These are phyloP conservation scores for Siniperca obscura DNA, from an alignment of 2,797 vertebrate species.

Conservation along the genomic window DNA sequence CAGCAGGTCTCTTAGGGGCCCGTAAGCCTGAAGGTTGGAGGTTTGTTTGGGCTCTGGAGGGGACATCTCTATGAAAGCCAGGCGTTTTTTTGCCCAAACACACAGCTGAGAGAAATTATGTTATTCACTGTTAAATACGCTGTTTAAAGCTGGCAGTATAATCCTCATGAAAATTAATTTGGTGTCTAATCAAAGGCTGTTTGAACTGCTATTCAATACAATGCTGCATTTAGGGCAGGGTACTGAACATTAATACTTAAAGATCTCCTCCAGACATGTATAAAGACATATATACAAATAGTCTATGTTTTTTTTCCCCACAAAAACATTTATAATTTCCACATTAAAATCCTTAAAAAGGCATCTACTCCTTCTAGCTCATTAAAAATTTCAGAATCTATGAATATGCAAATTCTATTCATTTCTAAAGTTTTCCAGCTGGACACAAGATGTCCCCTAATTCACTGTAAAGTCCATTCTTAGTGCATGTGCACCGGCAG, in stretches of 20 bases:
- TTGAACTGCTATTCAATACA: background rate
- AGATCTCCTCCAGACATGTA: too few species aligned
- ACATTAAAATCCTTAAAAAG: too few species aligned
- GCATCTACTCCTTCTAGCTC: too few species aligned
- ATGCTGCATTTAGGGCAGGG: background rate
- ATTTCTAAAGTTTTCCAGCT: too few species aligned
- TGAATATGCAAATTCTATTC: too few species aligned
- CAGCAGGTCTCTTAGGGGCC: constrained; percentile 26
- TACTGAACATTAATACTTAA: background rate
- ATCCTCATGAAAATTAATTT: background rate
- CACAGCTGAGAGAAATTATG: constrained; percentile 11
- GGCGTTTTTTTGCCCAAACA: background rate
- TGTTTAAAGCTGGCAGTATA: constrained; percentile 5
- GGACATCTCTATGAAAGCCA: constrained; percentile 9
- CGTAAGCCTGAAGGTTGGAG: constrained; percentile 12
- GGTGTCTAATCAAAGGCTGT: background rate
- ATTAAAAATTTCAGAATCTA: too few species aligned
- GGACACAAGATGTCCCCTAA: too few species aligned
- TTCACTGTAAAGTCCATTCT: too few species aligned
- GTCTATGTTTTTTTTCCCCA: too few species aligned
- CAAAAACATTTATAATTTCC: too few species aligned
- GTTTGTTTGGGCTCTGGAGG: constrained; percentile 30
- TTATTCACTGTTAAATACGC: background rate
- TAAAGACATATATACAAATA: too few species aligned
- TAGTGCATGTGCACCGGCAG: too few species aligned